Evolutionary conservation across 2,113 vertebrate species (phyloP), one percentile per base, ranked within the genome.

Genomic region (Phrynosoma blainvillii): DNA sequence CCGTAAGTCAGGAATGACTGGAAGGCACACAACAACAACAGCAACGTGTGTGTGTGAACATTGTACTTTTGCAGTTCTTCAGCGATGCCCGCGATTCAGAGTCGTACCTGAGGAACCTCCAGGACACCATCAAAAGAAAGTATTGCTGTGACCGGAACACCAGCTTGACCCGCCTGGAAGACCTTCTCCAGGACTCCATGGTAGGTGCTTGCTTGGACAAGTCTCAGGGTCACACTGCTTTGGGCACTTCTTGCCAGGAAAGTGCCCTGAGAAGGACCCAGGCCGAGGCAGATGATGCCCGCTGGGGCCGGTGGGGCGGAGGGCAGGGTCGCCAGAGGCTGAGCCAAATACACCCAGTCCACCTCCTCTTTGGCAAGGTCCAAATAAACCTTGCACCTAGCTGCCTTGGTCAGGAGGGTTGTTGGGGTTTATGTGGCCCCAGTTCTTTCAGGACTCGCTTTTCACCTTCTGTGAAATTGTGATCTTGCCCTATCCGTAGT

Each of bases 151-250:
- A 99, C 94, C 97, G 96, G 86, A 98, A 88, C 95, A 99, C 98
- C 93, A 96, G 98, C 80, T 97, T 99, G 86, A 97, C 97, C 25
- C 97, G 98, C 87, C 96, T 99, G 91, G 99, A 99, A 90, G 99
- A 99, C 93, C 97, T 99, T 88, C 98, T 99, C 84, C 99, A 99
- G 96, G 99, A 99, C 96, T 99, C 99, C 42, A 99, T 99, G 99
- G 99, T 99, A 97, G 90, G 97, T 97, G 89, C 94, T 89, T 36
- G 0, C 0, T 0, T 3, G 84, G 1, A 14, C 54, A 47, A n/a
- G 11, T 40, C 2, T 92, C 27, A 0, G 4, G 86, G 14, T 70
- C 80, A 90, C 75, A 70, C 1, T 32, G 23, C 6, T 3, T 8
- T 25, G 2, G 27, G 23, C 36, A 36, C 47, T 47, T 47, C 47